Percentiles rank a stretch among this genome's conserved stretches.
phyloP scores from a whole-genome alignment of 2,113 vertebrate genomes.

The Gulo gulo region DNA sequence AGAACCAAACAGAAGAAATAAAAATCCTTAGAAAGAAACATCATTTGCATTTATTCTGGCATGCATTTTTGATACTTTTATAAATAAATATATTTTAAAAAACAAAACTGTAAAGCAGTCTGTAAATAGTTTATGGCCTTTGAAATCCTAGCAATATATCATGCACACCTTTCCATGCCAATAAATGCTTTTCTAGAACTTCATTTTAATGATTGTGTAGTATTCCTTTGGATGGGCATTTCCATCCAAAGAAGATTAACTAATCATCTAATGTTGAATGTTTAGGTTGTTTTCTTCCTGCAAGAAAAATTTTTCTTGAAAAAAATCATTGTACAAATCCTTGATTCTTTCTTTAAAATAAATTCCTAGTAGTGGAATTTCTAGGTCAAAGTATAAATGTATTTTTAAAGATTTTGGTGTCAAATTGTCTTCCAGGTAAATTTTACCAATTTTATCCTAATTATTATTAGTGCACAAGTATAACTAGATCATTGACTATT shows the following conservation, averaged over 20 bases:
- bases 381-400: neutral
- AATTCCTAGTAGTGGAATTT: neutral
- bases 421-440: neutral
- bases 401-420: neutral
- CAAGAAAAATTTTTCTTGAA: constrained; percentile 9
- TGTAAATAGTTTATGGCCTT: neutral
- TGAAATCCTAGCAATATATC: neutral
- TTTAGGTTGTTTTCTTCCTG: neutral
- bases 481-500: neutral
- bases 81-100: neutral
- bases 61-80: neutral
- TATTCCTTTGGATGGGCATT: neutral
- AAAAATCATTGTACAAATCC: neutral
- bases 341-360: constrained; percentile 18
- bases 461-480: neutral
- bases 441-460: neutral
- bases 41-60: neutral
- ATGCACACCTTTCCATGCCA: neutral
- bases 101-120: neutral
- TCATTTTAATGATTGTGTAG: neutral
- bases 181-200: neutral
- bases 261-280: neutral
- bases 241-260: neutral
- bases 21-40: neutral
- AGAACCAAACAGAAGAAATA: neutral